Evolutionary conservation across 2,888 invertebrate species (phyloP).

Genomic region (Leuctra nigra): DNA sequence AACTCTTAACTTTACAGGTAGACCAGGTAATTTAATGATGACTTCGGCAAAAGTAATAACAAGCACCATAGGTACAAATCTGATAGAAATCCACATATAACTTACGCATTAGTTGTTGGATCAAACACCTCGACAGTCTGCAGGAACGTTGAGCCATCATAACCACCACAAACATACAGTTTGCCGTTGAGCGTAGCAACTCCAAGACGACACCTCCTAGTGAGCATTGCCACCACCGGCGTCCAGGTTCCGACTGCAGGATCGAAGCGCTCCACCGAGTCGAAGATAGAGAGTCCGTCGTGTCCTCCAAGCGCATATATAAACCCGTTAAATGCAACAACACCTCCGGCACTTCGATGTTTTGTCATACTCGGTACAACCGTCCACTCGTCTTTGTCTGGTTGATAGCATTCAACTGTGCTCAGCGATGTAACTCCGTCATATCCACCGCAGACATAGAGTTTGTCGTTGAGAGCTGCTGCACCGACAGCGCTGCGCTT

Average conservation of each 20-base stretch:
- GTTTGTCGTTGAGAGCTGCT: constrained; percentile 66
- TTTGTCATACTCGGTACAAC: constrained; percentile 66
- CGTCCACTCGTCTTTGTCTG: constrained; percentile 65
- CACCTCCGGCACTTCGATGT: constrained; percentile 64
- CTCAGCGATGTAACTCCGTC: constrained; percentile 77
- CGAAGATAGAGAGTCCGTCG: constrained; percentile 81
- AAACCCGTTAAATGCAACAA: constrained; percentile 61
- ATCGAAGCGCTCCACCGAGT: constrained; percentile 64
- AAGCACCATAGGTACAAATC: no score
- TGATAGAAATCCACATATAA: no score
- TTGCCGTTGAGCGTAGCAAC: constrained; percentile 75
- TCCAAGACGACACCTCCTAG: constrained; percentile 73
- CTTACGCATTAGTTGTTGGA: constrained; percentile 58
- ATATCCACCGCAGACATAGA: constrained; percentile 81
- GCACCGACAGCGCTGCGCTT: constrained; percentile 77
- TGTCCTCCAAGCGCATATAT: constrained; percentile 82
- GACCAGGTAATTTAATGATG: no score
- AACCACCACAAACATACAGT: constrained; percentile 78
- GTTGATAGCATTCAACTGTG: constrained; percentile 75
- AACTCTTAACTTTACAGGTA: no score
- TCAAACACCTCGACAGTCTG: constrained; percentile 77
- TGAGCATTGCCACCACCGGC: constrained; percentile 69
- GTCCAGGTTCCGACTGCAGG: constrained; percentile 66
- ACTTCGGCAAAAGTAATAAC: no score
- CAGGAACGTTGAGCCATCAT: constrained; percentile 77